Evolutionary conservation across 2,888 invertebrate species (phyloP).

Genomic region (Acanthopleura granulata): DNA sequence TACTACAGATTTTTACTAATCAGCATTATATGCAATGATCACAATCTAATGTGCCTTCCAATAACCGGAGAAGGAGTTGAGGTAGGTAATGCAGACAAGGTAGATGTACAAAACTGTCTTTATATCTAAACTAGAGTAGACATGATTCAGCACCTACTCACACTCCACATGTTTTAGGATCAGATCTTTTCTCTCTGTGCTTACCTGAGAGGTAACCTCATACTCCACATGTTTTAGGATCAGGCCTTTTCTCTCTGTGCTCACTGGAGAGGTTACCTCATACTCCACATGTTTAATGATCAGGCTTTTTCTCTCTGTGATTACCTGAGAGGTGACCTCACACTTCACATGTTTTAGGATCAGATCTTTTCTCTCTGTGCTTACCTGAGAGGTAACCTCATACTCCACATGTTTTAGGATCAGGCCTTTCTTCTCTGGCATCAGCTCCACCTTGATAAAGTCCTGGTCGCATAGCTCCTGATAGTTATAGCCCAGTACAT

Average conservation of each 20-base stretch:
- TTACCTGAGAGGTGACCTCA: constrained; percentile 69
- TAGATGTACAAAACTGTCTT: no score
- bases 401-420: constrained; percentile 71
- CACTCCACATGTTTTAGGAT: constrained; percentile 71
- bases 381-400: constrained; percentile 69
- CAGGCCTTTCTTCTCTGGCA: constrained; percentile 70
- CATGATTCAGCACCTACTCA: no score
- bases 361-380: constrained; percentile 69
- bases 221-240: constrained; percentile 71
- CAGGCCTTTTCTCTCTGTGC: constrained; percentile 69
- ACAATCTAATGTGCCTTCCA: no score
- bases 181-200: constrained; percentile 70
- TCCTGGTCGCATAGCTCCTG: constrained; percentile 66
- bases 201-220: constrained; percentile 69
- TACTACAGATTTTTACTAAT: no score
- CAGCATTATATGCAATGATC: no score
- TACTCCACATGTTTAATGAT: constrained; percentile 66
- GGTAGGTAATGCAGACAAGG: no score
- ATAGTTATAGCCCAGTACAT: constrained; percentile 63
- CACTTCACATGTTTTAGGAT: constrained; percentile 71
- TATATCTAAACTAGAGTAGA: no score
- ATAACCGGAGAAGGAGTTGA: no score
- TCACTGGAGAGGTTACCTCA: constrained; percentile 69
- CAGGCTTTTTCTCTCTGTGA: constrained; percentile 68
- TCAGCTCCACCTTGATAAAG: constrained; percentile 67